phyloP scores from a whole-genome alignment of 2,888 invertebrate species.

The Eupelmus urozonus region DNA sequence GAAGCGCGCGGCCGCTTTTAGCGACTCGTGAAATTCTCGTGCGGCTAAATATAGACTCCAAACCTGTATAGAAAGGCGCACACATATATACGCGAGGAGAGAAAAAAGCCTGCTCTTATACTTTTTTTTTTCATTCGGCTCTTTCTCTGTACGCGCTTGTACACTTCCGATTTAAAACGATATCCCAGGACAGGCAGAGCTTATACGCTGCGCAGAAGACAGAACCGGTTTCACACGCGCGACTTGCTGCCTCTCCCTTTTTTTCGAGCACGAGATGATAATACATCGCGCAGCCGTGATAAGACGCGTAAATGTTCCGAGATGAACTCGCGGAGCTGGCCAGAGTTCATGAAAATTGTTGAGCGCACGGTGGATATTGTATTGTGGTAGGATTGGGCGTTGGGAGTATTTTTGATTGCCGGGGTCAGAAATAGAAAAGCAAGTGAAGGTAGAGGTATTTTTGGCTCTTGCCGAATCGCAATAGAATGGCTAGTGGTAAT shows the following conservation, averaged over 20 bases:
- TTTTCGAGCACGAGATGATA: too few species aligned
- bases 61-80: constrained; percentile 33
- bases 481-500: too few species aligned
- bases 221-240: constrained; percentile 25
- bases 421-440: too few species aligned
- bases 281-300: too few species aligned
- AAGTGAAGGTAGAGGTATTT: too few species aligned
- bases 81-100: not conserved
- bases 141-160: not conserved
- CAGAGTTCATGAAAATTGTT: too few species aligned
- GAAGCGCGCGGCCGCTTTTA: not conserved
- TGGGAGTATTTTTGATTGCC: too few species aligned
- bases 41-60: constrained; percentile 39
- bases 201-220: not conserved
- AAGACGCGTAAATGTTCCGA: too few species aligned
- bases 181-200: not conserved
- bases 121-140: not conserved
- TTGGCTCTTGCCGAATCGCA: too few species aligned
- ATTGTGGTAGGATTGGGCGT: too few species aligned
- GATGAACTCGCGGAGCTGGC: too few species aligned
- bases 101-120: not conserved
- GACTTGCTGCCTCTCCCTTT: not conserved
- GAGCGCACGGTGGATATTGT: too few species aligned
- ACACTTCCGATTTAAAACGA: constrained; percentile 31
- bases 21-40: not conserved